phyloP scores from a whole-genome alignment of 2,888 invertebrate genomes.

The Germaria angustata region DNA sequence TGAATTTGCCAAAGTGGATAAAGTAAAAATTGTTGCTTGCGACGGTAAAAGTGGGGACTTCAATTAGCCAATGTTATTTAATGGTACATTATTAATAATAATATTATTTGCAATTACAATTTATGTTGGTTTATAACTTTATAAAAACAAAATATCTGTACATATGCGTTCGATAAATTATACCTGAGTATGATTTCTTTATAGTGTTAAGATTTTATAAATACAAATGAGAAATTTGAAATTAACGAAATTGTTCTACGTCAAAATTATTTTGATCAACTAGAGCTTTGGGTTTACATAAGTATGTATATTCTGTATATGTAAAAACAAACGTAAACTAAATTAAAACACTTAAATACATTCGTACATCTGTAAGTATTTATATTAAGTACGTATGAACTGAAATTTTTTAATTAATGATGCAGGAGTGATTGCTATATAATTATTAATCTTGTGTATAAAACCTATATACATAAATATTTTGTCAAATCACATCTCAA shows the following conservation, averaged over 20 bases:
- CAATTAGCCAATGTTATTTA: constrained; percentile 62
- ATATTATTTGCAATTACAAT: neutral
- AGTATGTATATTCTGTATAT: no score
- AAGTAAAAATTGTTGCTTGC: constrained; percentile 98
- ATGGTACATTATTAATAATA: neutral
- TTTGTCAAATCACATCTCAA: no score
- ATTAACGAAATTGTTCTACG: neutral
- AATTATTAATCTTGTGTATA: no score
- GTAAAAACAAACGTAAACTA: no score
- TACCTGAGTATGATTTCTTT: constrained; percentile 1
- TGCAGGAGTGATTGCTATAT: no score
- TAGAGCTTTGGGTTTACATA: no score
- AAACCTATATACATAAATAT: no score
- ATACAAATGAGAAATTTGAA: neutral
- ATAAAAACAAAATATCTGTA: neutral
- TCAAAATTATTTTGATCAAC: no score
- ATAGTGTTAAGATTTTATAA: constrained; percentile 52
- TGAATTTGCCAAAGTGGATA: constrained; percentile 94
- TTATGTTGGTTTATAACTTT: constrained; percentile 3
- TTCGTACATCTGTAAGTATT: no score
- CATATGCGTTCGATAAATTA: neutral
- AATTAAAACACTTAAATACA: no score
- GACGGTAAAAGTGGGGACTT: constrained; percentile 91
- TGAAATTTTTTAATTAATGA: no score
- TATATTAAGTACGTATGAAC: no score